Evolutionary conservation across 2,113 vertebrate species (phyloP).

Genomic region (Zingel zingel): DNA sequence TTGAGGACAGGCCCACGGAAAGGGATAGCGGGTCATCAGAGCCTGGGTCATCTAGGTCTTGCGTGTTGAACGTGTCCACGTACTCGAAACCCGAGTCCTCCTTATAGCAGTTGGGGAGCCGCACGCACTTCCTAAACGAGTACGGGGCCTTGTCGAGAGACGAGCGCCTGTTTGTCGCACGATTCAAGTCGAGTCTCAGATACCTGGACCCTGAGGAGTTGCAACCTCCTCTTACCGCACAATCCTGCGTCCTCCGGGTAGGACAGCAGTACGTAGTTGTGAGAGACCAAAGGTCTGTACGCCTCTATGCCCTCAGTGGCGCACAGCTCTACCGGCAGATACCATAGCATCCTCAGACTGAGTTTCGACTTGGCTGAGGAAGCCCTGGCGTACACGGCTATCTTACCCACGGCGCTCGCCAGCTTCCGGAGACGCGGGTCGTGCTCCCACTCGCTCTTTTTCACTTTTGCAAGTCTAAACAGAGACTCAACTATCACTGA

Average conservation of each 20-base stretch:
- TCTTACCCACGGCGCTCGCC: not conserved
- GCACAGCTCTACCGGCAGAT: conserved; percentile 32
- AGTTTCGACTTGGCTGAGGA: conserved; percentile 1
- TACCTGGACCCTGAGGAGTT: not conserved
- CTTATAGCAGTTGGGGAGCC: conserved; percentile 21
- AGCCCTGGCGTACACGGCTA: not conserved
- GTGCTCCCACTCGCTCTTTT: too few relatives aligned
- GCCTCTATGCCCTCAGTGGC: not conserved
- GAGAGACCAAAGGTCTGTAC: conserved; percentile 4
- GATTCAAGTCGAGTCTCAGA: not conserved
- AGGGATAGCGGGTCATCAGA: not conserved
- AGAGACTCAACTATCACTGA: conserved; percentile 8
- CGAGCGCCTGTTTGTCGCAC: not conserved
- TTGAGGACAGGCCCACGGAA: conserved; percentile 13
- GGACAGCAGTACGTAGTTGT: not conserved
- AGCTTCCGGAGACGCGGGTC: too few relatives aligned
- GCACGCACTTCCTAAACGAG: conserved; percentile 3
- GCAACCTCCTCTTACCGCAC: not conserved
- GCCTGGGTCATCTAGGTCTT: too few relatives aligned
- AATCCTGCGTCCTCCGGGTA: not conserved
- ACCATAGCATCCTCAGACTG: conserved; percentile 31
- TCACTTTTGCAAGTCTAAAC: not conserved
- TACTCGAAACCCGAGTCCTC: not conserved
- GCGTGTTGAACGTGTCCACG: too few relatives aligned
- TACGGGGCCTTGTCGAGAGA: conserved; percentile 4